Evolutionary conservation across 2,888 invertebrate species (phyloP).

Genomic region (Leucophenga montana): DNA sequence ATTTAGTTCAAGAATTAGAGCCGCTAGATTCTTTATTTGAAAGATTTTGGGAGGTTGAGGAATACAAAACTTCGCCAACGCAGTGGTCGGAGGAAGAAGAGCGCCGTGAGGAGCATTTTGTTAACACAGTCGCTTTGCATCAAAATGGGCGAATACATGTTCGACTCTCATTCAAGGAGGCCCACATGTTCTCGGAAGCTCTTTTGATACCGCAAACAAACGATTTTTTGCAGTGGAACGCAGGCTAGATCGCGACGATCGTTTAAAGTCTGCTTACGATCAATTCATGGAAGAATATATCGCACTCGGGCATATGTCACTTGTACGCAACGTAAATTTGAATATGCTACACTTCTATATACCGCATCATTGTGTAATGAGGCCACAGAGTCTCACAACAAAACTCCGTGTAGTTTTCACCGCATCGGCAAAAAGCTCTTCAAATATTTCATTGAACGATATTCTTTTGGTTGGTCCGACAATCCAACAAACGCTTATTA

Average conservation of each 20-base stretch:
- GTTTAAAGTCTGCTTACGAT: neutral
- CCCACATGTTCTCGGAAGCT: neutral
- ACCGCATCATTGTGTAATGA: conserved; percentile 28
- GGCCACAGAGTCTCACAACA: too few relatives aligned
- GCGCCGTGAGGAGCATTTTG: too few relatives aligned
- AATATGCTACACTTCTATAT: conserved; percentile 7
- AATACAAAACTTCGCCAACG: too few relatives aligned
- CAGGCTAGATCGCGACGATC: neutral
- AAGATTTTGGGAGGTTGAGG: too few relatives aligned
- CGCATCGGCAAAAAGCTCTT: too few relatives aligned
- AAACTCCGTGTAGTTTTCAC: too few relatives aligned
- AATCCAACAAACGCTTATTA: conserved; percentile 15
- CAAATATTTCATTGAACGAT: too few relatives aligned
- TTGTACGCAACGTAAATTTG: neutral
- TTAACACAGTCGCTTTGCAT: neutral
- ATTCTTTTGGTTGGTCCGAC: conserved; percentile 21
- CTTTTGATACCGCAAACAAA: neutral
- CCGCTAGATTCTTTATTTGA: too few relatives aligned
- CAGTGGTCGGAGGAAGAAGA: neutral
- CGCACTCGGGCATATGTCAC: neutral
- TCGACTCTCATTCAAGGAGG: neutral
- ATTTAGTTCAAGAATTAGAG: too few relatives aligned
- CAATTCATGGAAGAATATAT: neutral
- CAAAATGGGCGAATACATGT: neutral
- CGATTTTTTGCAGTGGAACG: neutral